Conservation (phyloP, 2,113 vertebrate genomes). For the Natator depressus region DNA sequence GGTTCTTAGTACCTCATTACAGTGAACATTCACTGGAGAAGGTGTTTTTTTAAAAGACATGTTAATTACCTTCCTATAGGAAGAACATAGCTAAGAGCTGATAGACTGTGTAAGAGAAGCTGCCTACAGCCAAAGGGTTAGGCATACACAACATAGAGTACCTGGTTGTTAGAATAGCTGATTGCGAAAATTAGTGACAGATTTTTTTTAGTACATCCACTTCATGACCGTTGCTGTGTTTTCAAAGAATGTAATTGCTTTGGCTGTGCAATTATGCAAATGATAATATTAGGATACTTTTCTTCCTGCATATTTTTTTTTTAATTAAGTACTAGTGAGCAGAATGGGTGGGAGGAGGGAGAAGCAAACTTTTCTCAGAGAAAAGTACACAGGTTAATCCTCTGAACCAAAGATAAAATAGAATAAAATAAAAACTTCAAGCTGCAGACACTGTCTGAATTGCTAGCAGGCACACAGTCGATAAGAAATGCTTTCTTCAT, state of each 20-base stretch:
- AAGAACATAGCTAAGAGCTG: background rate
- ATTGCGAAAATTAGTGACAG: background rate
- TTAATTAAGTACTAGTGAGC: background rate
- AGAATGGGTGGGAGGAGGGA: background rate
- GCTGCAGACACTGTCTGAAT: background rate
- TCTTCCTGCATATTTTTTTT: background rate
- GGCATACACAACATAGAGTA: background rate
- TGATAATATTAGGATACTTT: background rate
- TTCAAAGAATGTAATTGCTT: background rate
- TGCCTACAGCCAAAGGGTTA: background rate
- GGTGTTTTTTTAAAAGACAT: background rate
- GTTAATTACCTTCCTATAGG: background rate
- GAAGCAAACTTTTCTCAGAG: background rate
- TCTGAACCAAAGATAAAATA: background rate
- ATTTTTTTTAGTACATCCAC: background rate
- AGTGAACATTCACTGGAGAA: background rate
- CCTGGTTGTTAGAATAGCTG: background rate
- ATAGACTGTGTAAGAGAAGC: background rate
- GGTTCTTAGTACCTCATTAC: background rate
- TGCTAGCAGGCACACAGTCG: background rate
- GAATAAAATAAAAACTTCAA: background rate
- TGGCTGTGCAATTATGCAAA: background rate
- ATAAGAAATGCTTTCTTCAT: conserved; percentile 12
- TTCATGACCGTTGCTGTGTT: background rate
- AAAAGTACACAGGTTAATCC: background rate